phyloP scores from a whole-genome alignment of 2,797 vertebrate genomes.

The Pantherophis vulpinus region DNA sequence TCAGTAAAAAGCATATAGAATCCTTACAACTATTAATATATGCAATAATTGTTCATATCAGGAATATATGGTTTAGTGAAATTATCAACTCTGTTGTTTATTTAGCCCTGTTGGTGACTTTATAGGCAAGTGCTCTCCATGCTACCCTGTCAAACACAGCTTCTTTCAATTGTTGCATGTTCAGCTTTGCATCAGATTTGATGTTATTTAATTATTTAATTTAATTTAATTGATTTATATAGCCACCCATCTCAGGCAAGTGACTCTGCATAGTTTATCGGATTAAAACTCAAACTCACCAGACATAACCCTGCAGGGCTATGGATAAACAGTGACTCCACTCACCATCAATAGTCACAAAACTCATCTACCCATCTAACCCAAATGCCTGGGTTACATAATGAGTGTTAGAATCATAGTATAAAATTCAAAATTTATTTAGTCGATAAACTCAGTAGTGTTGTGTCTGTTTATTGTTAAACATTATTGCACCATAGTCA shows the following conservation, averaged over 20 bases:
- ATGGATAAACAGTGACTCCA: neutral
- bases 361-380: neutral
- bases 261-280: neutral
- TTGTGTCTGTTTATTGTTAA: neutral
- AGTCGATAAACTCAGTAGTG: neutral
- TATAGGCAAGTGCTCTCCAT: neutral
- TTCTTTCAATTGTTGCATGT: neutral
- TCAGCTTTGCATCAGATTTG: neutral
- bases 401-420: neutral
- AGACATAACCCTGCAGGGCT: neutral
- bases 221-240: neutral
- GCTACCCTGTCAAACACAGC: neutral
- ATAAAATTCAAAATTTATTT: neutral
- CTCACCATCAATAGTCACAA: neutral
- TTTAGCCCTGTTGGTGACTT: neutral
- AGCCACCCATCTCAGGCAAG: neutral
- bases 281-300: neutral
- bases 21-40: neutral
- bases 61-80: neutral
- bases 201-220: neutral
- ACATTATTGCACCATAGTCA: neutral
- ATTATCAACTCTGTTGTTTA: neutral
- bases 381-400: neutral
- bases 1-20: neutral
- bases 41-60: neutral